phyloP scores from a whole-genome alignment of 2,888 invertebrate species.

The Melinaea menophilus region DNA sequence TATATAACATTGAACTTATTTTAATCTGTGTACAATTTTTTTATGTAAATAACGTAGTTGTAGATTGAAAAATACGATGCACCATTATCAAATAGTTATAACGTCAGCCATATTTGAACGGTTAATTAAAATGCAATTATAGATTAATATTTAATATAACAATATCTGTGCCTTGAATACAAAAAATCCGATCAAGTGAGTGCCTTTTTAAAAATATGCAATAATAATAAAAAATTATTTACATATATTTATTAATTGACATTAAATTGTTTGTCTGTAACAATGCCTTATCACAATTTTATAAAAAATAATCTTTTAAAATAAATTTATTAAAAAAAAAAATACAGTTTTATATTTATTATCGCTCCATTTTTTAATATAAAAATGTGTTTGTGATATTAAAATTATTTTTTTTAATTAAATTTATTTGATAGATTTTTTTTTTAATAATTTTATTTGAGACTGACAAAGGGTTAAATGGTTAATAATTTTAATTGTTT shows the following conservation, averaged over 20 bases:
- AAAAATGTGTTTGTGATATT: slow-evolving; percentile 15
- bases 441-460: slow-evolving; percentile 2
- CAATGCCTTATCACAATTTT: not conserved
- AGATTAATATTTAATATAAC: slow-evolving; percentile 2
- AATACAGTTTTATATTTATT: slow-evolving; percentile 1
- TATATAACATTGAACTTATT: not conserved
- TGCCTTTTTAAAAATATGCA: too few species aligned
- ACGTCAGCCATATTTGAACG: slow-evolving; percentile 6
- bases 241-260: too few species aligned
- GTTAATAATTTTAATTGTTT: slow-evolving; percentile 1
- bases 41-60: slow-evolving; percentile 53
- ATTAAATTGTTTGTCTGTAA: not conserved
- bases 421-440: too few species aligned
- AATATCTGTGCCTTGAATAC: too few species aligned
- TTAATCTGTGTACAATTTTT: not conserved
- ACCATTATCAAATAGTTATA: slow-evolving; percentile 14
- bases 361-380: slow-evolving; percentile 17
- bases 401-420: not conserved
- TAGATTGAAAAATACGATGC: slow-evolving; percentile 36
- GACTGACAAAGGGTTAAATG: slow-evolving; percentile 1
- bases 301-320: not conserved
- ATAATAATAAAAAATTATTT: too few species aligned
- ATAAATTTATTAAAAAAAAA: not conserved
- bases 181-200: too few species aligned
- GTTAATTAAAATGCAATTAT: slow-evolving; percentile 3